A percentile compares a stretch with the other conserved stretches of the same genome.
phyloP scores from a whole-genome alignment of 1,140 invertebrate species.

The Ceratosolen solmsi region DNA sequence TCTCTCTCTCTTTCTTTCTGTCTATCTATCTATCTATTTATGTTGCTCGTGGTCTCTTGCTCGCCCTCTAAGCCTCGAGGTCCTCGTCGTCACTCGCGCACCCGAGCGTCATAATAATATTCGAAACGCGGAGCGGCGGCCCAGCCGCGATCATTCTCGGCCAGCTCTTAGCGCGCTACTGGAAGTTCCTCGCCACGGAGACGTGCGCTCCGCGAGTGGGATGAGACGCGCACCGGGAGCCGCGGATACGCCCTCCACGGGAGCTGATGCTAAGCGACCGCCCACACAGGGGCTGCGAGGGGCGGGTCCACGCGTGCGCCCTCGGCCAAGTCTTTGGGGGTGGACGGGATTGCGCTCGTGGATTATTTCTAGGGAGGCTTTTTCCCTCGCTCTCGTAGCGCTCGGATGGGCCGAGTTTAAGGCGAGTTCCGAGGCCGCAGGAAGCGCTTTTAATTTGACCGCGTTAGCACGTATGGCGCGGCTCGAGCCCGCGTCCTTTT shows the following conservation, averaged over 20 bases:
- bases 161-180: slow-evolving; percentile 17
- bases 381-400: background rate
- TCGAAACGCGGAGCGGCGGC: background rate
- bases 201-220: background rate
- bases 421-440: too few species aligned
- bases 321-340: background rate
- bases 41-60: background rate
- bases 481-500: background rate
- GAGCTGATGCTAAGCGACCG: background rate
- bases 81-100: slow-evolving; percentile 30
- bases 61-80: background rate
- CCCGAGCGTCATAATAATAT: slow-evolving; percentile 15
- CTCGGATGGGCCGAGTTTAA: too few species aligned
- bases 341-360: slow-evolving; percentile 19
- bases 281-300: slow-evolving; percentile 14
- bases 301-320: background rate
- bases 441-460: background rate
- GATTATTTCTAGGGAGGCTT: background rate
- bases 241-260: slow-evolving; percentile 34
- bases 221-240: slow-evolving; percentile 12
- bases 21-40: background rate
- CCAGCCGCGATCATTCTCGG: slow-evolving; percentile 36
- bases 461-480: background rate
- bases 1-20: background rate
- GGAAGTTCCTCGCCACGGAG: background rate